Evolutionary conservation across 2,797 vertebrate genomes (phyloP), one percentile per base, ranked within the genome.

Genomic region (Spinus olivaceus): DNA sequence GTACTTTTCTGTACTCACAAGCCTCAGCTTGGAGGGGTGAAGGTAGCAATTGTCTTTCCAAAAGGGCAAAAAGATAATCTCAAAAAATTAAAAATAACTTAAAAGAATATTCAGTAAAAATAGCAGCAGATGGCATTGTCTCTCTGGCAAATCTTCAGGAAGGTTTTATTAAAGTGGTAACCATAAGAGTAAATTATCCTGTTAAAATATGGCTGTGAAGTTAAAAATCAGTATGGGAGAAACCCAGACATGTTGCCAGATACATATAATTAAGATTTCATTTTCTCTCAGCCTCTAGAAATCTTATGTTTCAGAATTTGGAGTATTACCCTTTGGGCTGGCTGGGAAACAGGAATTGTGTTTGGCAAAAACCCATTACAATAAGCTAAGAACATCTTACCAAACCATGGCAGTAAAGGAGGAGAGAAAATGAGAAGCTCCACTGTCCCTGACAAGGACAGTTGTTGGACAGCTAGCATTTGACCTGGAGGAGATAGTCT

Each of bases 221-320:
- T 70, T 66, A 90, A 94, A 96, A 93, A 94, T 60, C 67, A 63
- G 84, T 56, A 51, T 61, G 53, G 61, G 54, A 74, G 42, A 65
- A 88, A 81, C 30, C 19, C 35, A 90, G 66, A 66, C 17, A 57
- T 85, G 37, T 69, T 94, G 32, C 64, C 81, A 90, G 81, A 88
- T 71, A 28, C 84, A 42, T 81, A 39, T 76, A 86, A 85, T 87
- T 89, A 89, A 51, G 44, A 33, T 0, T 67, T 35, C 14, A 57
- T 91, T 95, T 96, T 88, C 44, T 86, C 47, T 72, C 14, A 51
- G 35, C 46, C 32, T 91, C 56, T 46, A 84, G 63, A 67, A 95
- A 70, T 95, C 65, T 50, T 81, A 47, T 15, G 22, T 76, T 94
- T 54, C 53, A 50, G 60, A 59, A n/a, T 77, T 77, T 90, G 44